Evolutionary conservation across 2,113 vertebrate genomes (phyloP).

Genomic region (Platysternon megacephalum): DNA sequence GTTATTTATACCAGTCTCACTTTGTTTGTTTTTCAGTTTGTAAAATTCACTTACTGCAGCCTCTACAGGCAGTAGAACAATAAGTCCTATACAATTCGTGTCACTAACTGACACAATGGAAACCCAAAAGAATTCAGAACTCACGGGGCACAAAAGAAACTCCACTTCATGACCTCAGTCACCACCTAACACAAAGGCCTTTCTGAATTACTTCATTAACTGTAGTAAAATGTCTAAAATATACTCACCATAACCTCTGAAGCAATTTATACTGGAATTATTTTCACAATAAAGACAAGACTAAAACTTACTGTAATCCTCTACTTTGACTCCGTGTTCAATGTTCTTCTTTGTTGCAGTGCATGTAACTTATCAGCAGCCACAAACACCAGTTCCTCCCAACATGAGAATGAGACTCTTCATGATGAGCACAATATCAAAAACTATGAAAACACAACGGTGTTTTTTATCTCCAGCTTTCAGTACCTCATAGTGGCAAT

Average conservation of each 20-base stretch:
- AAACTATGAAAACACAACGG: slow-evolving; percentile 96
- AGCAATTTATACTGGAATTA: background rate
- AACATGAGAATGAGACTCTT: slow-evolving; percentile 76
- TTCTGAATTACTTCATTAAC: background rate
- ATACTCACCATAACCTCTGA: background rate
- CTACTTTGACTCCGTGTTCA: background rate
- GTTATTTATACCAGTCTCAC: background rate
- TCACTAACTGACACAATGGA: background rate
- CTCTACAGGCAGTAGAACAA: background rate
- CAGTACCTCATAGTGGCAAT: slow-evolving; percentile 97
- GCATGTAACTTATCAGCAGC: slow-evolving; percentile 78
- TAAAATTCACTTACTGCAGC: background rate
- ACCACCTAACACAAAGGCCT: background rate
- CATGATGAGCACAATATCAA: slow-evolving; percentile 87
- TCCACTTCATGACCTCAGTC: accelerated
- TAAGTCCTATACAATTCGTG: background rate
- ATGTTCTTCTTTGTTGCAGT: slow-evolving; percentile 71
- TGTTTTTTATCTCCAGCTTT: slow-evolving; percentile 97
- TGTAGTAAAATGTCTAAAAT: background rate
- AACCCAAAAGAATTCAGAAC: accelerated
- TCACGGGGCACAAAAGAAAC: background rate
- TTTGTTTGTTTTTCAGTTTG: background rate
- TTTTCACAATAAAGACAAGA: background rate
- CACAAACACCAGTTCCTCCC: slow-evolving; percentile 62
- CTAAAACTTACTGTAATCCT: background rate